phyloP scores from a whole-genome alignment of 2,888 invertebrate species.

The Aspidiotus rigidus region DNA sequence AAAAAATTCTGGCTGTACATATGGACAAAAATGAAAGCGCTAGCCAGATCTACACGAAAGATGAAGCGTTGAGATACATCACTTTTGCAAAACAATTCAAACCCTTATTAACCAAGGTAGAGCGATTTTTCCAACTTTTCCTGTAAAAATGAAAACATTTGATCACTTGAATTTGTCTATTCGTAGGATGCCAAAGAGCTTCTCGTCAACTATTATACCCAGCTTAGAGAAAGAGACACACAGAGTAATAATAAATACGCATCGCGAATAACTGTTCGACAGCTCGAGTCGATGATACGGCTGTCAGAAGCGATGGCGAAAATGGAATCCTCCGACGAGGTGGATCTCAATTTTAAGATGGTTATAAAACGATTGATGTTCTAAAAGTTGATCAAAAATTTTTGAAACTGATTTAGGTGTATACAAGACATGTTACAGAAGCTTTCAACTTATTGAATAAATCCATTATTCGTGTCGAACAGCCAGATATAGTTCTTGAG shows the following conservation, averaged over 20 bases:
- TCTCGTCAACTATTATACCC: conserved; percentile 80
- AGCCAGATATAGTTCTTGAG: conserved; percentile 89
- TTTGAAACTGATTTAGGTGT: conserved; percentile 25
- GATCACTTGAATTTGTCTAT: conserved; percentile 12
- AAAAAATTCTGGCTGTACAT: conserved; percentile 90
- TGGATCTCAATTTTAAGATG: conserved; percentile 38
- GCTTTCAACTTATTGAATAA: conserved; percentile 85
- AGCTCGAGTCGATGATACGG: conserved; percentile 89
- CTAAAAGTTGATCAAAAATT: not conserved
- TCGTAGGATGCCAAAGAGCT: conserved; percentile 65
- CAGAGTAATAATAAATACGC: conserved; percentile 55
- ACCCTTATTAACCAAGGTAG: conserved; percentile 68
- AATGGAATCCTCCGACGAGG: conserved; percentile 87
- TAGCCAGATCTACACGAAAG: conserved; percentile 71
- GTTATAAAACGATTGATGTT: no score
- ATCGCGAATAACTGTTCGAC: conserved; percentile 95
- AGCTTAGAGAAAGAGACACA: conserved; percentile 74
- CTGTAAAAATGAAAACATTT: not conserved
- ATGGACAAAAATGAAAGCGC: conserved; percentile 70
- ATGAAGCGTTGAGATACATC: conserved; percentile 90
- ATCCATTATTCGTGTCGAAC: conserved; percentile 93
- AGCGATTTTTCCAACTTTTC: conserved; percentile 32
- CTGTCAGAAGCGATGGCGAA: conserved; percentile 94
- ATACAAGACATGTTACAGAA: conserved; percentile 71
- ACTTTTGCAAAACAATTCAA: conserved; percentile 93